Base-by-base conservation (phyloP, 2,113 vertebrate genomes). In the Forbesichthys papilliferus region DNA sequence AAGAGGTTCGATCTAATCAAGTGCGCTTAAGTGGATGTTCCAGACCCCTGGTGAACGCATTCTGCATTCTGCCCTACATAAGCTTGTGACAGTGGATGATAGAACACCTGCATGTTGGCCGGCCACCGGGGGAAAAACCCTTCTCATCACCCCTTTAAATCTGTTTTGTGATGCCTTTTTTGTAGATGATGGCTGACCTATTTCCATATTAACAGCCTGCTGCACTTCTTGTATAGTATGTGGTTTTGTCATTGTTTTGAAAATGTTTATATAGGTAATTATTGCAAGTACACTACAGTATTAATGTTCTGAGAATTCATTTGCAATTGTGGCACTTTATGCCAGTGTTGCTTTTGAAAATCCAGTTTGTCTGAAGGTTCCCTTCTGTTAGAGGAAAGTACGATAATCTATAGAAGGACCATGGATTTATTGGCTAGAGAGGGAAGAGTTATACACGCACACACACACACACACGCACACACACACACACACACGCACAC, bases 1-100 rank as follows among this genome's bases (percentile, higher is more conserved):
- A 65, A 55, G 9, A 5, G 64, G 51, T 64, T 64, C 59, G 61
- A 80, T 78, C 34, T 55, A 55, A 76, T 73, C 18, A 55, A 65
- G 55, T 58, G 54, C 12, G 10, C 3, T 33, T 65, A n/a, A 72
- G 69, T 42, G 11, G 62, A 71, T 72, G 74, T 68, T 77, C 18
- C 7, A 58, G 47, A 20, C 10, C 55, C 48, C 76, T 61, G 64
- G 68, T 27, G 54, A 64, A 14, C 42, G 18, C n/a, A 80, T 66
- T 66, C 27, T 57, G 2, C 14, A 27, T 33, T 46, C 11, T 48
- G 16, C 5, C 36, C 36, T 42, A 42, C 36, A 42, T 42, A 42
- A 33, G 20, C 36, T 12, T 34, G 49, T 42, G 36, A 51, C 20
- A 54, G 69, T 64, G 20, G 60, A 59, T 42, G 36, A 76, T 53